Evolutionary conservation across 2,797 vertebrate species (phyloP).

Genomic region (Salmo trutta): DNA sequence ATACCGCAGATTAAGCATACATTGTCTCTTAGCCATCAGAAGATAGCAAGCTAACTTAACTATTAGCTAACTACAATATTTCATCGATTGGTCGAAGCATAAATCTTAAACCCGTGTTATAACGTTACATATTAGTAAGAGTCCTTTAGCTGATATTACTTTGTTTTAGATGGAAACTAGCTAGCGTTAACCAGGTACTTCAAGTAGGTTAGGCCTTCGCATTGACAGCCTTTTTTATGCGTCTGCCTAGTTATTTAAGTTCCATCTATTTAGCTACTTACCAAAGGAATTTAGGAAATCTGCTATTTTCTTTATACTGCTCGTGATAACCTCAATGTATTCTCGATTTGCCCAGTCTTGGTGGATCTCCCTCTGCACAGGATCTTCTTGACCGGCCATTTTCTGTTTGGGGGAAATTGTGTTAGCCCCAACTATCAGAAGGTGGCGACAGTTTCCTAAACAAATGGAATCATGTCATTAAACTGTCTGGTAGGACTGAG

Average conservation of each 20-base stretch:
- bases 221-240: neutral
- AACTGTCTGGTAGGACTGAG: too few relatives aligned
- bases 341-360: slow-evolving; percentile 84
- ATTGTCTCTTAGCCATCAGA: neutral
- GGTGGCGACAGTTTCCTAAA: neutral
- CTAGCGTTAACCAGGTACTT: neutral
- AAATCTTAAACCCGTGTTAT: too few relatives aligned
- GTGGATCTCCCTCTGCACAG: slow-evolving; percentile 81
- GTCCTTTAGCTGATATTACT: too few relatives aligned
- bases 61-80: neutral
- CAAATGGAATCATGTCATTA: too few relatives aligned
- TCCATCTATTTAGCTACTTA: slow-evolving; percentile 41
- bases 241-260: neutral
- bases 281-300: slow-evolving; percentile 84
- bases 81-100: too few relatives aligned
- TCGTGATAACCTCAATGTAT: slow-evolving; percentile 82
- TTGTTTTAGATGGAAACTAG: too few relatives aligned
- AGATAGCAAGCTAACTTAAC: neutral
- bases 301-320: slow-evolving; percentile 83
- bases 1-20: too few relatives aligned
- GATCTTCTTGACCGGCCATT: slow-evolving; percentile 81
- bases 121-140: too few relatives aligned
- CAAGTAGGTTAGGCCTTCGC: neutral
- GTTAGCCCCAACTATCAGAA: neutral
- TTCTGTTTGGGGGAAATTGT: slow-evolving; percentile 16